A percentile compares a stretch with the other conserved stretches of the same genome.
Evolutionary conservation across 2,888 invertebrate species (phyloP).

Genomic region (Cephus pygmeus): DNA sequence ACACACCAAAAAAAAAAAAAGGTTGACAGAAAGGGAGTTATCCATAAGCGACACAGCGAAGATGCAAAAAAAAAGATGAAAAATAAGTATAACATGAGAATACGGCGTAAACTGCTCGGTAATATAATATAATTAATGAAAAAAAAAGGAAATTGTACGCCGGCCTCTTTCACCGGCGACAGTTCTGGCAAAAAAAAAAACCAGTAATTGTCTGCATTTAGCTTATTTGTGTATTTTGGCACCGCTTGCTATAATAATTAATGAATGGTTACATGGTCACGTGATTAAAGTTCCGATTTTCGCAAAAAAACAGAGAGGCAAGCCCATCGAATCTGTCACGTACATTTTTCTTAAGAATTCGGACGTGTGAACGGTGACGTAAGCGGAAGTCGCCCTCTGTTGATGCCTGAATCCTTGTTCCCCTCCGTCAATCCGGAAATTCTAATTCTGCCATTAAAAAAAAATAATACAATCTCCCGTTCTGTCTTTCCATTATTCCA

Average conservation of each 20-base stretch:
- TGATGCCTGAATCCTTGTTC: not conserved
- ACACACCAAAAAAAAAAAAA: constrained; percentile 16
- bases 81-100: constrained; percentile 22
- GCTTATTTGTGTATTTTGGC: constrained; percentile 30
- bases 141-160: constrained; percentile 20
- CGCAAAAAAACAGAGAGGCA: not conserved
- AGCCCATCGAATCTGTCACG: not conserved
- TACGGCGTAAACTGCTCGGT: constrained; percentile 26
- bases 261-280: constrained; percentile 22
- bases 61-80: constrained; percentile 7
- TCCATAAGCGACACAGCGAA: constrained; percentile 27
- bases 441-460: not conserved
- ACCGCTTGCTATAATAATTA: constrained; percentile 27
- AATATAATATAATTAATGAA: constrained; percentile 22
- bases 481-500: not conserved
- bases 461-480: not conserved
- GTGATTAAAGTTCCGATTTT: not conserved
- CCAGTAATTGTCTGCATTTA: constrained; percentile 27
- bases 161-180: not conserved
- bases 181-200: constrained; percentile 4
- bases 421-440: not conserved
- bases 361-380: not conserved
- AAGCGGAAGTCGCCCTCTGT: not conserved
- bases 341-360: not conserved
- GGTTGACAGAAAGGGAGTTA: constrained; percentile 23